These are phyloP conservation scores for Cherax destructor DNA, from an alignment of 1,140 invertebrate species.

Conservation along the genomic window DNA sequence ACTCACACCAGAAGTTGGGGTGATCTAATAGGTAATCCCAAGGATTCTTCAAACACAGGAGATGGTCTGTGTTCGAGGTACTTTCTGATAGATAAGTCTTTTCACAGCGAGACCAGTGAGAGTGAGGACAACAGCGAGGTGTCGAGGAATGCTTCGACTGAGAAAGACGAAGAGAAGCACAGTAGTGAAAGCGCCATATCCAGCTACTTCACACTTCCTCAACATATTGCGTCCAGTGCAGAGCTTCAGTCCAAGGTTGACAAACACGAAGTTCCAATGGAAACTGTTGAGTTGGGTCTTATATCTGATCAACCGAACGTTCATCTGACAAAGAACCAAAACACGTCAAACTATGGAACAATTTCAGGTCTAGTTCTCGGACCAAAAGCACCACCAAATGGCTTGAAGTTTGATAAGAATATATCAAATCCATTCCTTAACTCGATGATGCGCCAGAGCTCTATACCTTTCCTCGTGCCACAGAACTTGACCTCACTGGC, in stretches of 20 bases:
- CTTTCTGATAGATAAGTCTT: slow-evolving; percentile 50
- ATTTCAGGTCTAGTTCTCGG: slow-evolving; percentile 46
- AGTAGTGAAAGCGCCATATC: slow-evolving; percentile 46
- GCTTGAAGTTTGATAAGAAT: slow-evolving; percentile 22
- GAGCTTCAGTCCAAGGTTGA: neutral
- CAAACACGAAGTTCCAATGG: neutral
- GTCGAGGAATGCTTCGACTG: slow-evolving; percentile 22
- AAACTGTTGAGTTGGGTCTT: slow-evolving; percentile 53
- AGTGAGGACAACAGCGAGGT: slow-evolving; percentile 52
- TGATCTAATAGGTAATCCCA: slow-evolving; percentile 27
- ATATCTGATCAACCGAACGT: slow-evolving; percentile 56
- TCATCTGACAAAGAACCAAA: slow-evolving; percentile 30
- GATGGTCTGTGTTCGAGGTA: slow-evolving; percentile 45
- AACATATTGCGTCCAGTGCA: neutral
- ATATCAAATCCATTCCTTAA: slow-evolving; percentile 32
- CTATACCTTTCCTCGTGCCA: slow-evolving; percentile 50
- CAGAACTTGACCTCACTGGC: slow-evolving; percentile 12
- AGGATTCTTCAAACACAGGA: neutral
- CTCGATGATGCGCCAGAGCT: slow-evolving; percentile 52
- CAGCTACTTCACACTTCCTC: slow-evolving; percentile 34
- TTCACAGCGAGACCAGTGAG: slow-evolving; percentile 43
- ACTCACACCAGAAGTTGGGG: slow-evolving; percentile 59
- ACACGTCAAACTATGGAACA: slow-evolving; percentile 44
- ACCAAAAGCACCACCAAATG: slow-evolving; percentile 21
- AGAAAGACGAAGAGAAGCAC: slow-evolving; percentile 24